Evolutionary conservation across 2,888 invertebrate genomes (phyloP).

Genomic region (Drepana falcataria): DNA sequence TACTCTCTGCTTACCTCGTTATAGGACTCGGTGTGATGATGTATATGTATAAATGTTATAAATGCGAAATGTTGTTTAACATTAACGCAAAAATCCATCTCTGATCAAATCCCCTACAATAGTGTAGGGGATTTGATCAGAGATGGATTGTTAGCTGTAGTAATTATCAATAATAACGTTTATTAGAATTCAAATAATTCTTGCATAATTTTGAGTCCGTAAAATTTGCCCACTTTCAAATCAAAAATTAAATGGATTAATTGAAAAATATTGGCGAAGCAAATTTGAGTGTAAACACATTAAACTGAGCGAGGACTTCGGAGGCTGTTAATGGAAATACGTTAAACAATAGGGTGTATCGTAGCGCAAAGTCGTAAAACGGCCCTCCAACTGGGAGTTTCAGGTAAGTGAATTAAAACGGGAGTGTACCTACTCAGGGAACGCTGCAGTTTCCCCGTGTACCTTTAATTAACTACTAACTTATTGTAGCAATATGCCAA

Average conservation of each 20-base stretch:
- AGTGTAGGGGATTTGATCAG: too few species aligned
- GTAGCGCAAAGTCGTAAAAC: constrained; percentile 38
- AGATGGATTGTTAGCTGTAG: too few species aligned
- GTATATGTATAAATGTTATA: too few species aligned
- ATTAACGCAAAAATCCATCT: too few species aligned
- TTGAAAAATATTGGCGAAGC: not conserved
- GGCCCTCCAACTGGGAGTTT: constrained; percentile 21
- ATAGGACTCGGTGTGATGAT: too few species aligned
- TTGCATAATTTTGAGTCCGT: too few species aligned
- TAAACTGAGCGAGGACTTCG: constrained; percentile 25
- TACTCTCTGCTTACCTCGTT: too few species aligned
- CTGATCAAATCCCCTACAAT: too few species aligned
- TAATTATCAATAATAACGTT: too few species aligned
- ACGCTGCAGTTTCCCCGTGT: not conserved
- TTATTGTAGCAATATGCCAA: not conserved
- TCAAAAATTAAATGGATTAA: constrained; percentile 26
- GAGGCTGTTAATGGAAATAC: constrained; percentile 13
- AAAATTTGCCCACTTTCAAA: too few species aligned
- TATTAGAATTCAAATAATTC: too few species aligned
- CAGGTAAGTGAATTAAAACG: constrained; percentile 41
- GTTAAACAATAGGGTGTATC: constrained; percentile 30
- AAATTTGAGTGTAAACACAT: constrained; percentile 22
- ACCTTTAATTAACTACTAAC: not conserved
- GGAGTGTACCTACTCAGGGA: not conserved
- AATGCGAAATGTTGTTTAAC: too few species aligned